Evolutionary conservation across 2,888 invertebrate species (phyloP).

Genomic region (Mycogona germanica): DNA sequence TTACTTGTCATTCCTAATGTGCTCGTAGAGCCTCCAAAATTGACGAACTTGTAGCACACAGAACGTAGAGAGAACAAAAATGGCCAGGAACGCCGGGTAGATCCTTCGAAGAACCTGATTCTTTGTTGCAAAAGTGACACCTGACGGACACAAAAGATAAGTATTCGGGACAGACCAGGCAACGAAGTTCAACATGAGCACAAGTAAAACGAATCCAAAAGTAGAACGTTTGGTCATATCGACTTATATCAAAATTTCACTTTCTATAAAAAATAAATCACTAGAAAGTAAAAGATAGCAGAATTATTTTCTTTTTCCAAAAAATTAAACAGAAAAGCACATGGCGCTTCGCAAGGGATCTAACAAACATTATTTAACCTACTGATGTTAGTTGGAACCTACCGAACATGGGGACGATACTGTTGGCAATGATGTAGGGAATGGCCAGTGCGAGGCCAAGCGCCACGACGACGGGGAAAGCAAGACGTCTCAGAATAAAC

Average conservation of each 20-base stretch:
- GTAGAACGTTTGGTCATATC: no score
- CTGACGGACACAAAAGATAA: constrained; percentile 25
- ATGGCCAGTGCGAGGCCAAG: constrained; percentile 81
- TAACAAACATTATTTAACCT: no score
- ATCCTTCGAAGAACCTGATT: constrained; percentile 70
- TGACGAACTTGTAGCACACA: constrained; percentile 79
- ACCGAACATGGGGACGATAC: constrained; percentile 39
- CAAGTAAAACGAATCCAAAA: neutral
- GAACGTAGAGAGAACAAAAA: constrained; percentile 52
- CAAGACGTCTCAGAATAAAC: constrained; percentile 71
- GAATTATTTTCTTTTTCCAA: no score
- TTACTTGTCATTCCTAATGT: constrained; percentile 96
- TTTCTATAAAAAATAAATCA: neutral
- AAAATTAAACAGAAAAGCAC: no score
- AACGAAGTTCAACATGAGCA: neutral
- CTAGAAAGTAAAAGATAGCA: no score
- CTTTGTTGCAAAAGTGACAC: constrained; percentile 32
- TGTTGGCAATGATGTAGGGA: constrained; percentile 83
- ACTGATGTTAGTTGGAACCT: constrained; percentile 21
- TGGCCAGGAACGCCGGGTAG: constrained; percentile 75
- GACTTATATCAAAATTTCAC: neutral
- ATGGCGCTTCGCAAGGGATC: no score
- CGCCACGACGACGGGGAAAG: constrained; percentile 76
- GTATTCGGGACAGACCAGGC: neutral
- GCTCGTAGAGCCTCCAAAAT: constrained; percentile 87